Conservation (phyloP, 2,797 vertebrate genomes). For the Euphonia xanthogaster region DNA sequence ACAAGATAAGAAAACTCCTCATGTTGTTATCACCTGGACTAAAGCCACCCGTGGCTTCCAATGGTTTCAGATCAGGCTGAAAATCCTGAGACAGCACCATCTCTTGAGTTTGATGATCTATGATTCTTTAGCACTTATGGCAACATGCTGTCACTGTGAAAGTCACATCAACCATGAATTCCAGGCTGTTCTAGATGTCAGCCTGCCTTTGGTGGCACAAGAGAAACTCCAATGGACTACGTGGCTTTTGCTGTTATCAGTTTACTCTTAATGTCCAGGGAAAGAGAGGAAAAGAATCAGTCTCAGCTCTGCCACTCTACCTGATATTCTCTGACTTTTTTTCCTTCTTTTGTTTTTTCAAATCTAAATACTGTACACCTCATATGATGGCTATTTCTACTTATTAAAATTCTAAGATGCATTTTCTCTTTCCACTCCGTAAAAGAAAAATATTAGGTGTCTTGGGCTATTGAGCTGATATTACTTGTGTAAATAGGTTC, state of each 20-base stretch:
- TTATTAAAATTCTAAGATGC: not conserved
- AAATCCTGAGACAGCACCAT: not conserved
- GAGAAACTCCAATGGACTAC: not conserved
- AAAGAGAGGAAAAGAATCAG: not conserved
- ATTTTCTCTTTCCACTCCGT: not conserved
- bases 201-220: not conserved
- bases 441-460: not conserved
- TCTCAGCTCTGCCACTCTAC: not conserved
- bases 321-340: not conserved
- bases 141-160: not conserved
- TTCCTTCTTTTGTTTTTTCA: too few relatives aligned
- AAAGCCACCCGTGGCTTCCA: not conserved
- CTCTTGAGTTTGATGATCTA: not conserved
- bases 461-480: not conserved
- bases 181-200: not conserved
- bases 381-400: not conserved
- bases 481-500: not conserved
- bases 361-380: not conserved
- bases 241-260: not conserved
- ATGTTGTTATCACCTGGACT: not conserved
- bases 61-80: not conserved
- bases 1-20: not conserved
- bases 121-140: not conserved
- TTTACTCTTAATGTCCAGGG: not conserved
- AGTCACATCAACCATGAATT: not conserved